Base-by-base conservation (phyloP, 2,113 vertebrate genomes). In the Crotophaga sulcirostris region DNA sequence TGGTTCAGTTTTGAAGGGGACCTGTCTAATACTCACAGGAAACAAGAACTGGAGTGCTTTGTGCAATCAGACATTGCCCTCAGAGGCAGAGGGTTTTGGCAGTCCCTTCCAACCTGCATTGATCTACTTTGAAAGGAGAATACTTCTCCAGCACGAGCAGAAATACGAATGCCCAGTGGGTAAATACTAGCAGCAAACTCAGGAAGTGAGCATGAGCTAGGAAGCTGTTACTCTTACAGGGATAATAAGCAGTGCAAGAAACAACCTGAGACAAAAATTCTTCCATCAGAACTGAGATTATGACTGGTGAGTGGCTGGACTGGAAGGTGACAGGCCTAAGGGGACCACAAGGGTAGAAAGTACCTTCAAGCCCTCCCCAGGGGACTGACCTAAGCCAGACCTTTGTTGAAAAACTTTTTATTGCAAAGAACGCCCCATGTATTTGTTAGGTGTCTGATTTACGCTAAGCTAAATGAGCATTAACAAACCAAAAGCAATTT, bases 401-500 rank as follows among this genome's bases (percentile, higher is more conserved):
- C 12, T 81, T 68, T 34, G 33, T 15, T 72, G 23, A 85, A 72
- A 91, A 93, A 45, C 38, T 64, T 93, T 55, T 62, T 34, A 52
- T 54, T 38, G 55, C 36, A 84, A 94, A 73, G 26, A 66, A 89
- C 1, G 7, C 15, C 56, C 28, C 63, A 21, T 8, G 18, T 21
- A 5, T 55, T 63, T 64, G 11, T 56, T 85, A 76, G 20, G 25
- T 28, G 13, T 36, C 59, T 70, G 33, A 86, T 74, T 55, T 84
- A 36, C 47, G 63, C 74, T 55, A 70, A 49, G 18, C 15, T 78
- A 84, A 81, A 81, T 23, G 7, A 82, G 70, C 45, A 49, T 69
- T 80, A 93, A 83, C 28, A 85, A 84, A 67, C 28, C 36, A 81
- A 89, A 82, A 81, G 28, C 31, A 72, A 84, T 64, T 94, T 89